A percentile compares a stretch with the other conserved stretches of the same genome.
These are phyloP conservation scores for Gastrophysa polygoni DNA, from an alignment of 2,888 invertebrate species.

Conservation along the genomic window DNA sequence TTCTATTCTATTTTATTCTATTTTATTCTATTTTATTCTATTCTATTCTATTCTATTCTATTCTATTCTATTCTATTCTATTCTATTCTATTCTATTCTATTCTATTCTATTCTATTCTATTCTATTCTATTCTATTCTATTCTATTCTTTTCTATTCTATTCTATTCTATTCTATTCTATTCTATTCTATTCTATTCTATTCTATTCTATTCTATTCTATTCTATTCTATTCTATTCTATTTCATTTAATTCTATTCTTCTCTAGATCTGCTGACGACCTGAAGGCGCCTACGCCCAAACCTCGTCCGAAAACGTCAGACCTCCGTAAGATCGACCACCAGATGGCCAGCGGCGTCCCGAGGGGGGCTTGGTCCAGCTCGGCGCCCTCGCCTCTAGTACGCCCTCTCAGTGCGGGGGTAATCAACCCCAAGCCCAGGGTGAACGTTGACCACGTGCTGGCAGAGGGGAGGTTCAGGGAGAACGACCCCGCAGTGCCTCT, in stretches of 20 bases:
- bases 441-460: conserved; percentile 62
- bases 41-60: too few species aligned
- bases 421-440: conserved; percentile 61
- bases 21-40: too few species aligned
- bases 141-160: too few species aligned
- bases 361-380: conserved; percentile 63
- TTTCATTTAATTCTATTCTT: conserved; percentile 8
- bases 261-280: conserved; percentile 40
- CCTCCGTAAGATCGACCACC: conserved; percentile 46
- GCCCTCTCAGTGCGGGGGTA: conserved; percentile 71
- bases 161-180: too few species aligned
- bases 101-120: too few species aligned
- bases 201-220: too few species aligned
- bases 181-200: too few species aligned
- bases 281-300: conserved; percentile 38
- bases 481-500: conserved; percentile 81
- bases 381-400: conserved; percentile 60
- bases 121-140: too few species aligned
- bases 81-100: too few species aligned
- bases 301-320: conserved; percentile 55
- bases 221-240: too few species aligned
- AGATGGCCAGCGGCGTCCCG: conserved; percentile 53
- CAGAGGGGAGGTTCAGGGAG: conserved; percentile 64
- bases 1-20: too few species aligned
- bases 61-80: too few species aligned